Percentiles rank a stretch among this genome's conserved stretches.
Conservation (phyloP, 2,797 vertebrate species). For the Scolopax rusticola region DNA sequence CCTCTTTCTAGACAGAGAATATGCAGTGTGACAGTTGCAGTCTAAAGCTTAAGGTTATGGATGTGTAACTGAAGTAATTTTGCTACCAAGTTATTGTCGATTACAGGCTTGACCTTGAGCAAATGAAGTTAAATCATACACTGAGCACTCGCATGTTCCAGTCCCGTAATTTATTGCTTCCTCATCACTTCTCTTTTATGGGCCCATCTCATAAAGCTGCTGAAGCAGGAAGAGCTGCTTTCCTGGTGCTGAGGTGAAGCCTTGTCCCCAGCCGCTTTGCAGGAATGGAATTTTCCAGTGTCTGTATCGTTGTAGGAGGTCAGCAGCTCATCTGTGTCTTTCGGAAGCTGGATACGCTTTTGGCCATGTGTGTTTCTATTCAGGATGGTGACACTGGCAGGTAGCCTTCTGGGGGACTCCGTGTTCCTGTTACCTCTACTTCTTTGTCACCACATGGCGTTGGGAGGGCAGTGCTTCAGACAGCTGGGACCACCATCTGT, state of each 20-base stretch:
- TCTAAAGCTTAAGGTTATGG: background rate
- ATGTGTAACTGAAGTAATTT: background rate
- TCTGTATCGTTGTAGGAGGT: background rate
- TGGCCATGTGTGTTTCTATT: rapidly evolving
- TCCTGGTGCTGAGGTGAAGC: background rate
- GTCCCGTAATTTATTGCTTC: background rate
- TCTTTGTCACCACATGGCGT: background rate
- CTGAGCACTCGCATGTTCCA: background rate
- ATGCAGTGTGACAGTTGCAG: background rate
- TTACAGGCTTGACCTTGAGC: constrained; percentile 45
- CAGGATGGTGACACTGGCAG: background rate
- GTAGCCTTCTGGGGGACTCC: background rate
- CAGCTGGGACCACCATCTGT: constrained; percentile 49
- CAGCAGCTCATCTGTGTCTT: background rate
- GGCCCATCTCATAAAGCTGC: background rate
- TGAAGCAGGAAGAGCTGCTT: constrained; percentile 22
- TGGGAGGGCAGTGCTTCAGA: background rate
- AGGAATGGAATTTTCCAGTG: constrained; percentile 58
- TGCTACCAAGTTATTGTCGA: background rate
- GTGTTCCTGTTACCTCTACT: background rate
- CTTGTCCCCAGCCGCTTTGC: background rate
- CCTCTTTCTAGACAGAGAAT: background rate
- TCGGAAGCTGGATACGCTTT: background rate
- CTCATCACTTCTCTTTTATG: background rate
- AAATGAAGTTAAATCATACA: background rate